Evolutionary conservation across 2,797 vertebrate species (phyloP), one percentile per base, ranked within the genome.

Genomic region (Alectoris magna): DNA sequence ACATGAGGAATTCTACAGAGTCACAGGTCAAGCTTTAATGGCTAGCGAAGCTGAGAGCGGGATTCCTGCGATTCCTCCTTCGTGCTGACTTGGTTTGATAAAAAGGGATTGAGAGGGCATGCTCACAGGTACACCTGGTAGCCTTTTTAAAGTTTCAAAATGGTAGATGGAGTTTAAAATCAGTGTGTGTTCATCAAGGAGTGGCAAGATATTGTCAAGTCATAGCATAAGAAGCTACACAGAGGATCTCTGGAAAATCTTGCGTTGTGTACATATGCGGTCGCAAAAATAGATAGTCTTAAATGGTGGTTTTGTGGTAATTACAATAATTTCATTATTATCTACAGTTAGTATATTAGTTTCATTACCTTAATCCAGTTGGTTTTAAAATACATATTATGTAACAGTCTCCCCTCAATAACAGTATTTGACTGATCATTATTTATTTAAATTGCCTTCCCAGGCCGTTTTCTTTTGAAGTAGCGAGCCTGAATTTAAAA

Each of bases 11-110:
- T 91, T 88, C 68, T 77, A 44, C 43, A 48, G 88, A 93, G 91
- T 79, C 91, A 94, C 94, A 93, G 94, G 94, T 94, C 95, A 94
- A 68, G 38, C 64, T 79, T 17, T 79, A 77, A 87, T 59, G 78
- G 84, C 77, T 39, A 4, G 2, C 1, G 29, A 64, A 88, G 69
- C 87, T 78, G 21, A 5, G 62, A 89, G 79, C 46, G 79, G 51
- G 79, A 93, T 96, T 96, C 95, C 79, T 92, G 82, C 0, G 6
- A 96, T 94, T 93, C 93, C 66, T 94, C 23, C 81, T 72, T 39
- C 1, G 0, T 7, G 87, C 71, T 92, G 82, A 18, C 75, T 92
- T 43, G 9, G 34, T 7, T 84, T 88, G 90, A 95, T 93, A 95
- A 95, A 75, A 24, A 34, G n/a, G 44, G 58, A 59, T 3, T 22